A percentile compares a stretch with the other conserved stretches of the same genome.
phyloP scores from a whole-genome alignment of 2,113 vertebrate genomes.

The Microcebus jonahi region DNA sequence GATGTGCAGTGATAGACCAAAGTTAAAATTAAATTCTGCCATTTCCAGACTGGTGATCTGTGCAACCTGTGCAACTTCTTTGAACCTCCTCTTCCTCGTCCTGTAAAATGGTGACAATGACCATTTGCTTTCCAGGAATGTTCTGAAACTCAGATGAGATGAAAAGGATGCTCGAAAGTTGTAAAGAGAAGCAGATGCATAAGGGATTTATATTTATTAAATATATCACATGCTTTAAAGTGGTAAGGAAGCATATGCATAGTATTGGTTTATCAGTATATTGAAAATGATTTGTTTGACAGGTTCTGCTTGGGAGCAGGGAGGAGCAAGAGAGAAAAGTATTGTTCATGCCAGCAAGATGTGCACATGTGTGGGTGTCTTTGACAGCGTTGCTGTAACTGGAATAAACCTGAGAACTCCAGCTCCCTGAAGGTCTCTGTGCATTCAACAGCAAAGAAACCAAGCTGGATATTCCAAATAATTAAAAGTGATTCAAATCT shows the following conservation, averaged over 20 bases:
- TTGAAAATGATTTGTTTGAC: background rate
- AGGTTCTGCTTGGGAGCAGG: background rate
- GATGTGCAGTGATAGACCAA: background rate
- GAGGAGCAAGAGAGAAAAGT: background rate
- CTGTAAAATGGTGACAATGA: background rate
- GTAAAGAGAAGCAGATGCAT: background rate
- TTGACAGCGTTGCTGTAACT: background rate
- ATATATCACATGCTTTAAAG: background rate
- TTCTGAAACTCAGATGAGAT: background rate
- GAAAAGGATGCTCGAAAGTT: background rate
- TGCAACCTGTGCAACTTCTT: background rate
- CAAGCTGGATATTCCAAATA: background rate
- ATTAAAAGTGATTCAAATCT: background rate
- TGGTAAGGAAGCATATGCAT: background rate
- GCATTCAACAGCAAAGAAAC: background rate
- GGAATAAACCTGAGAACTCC: background rate
- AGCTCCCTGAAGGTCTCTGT: background rate
- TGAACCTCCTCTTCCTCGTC: background rate
- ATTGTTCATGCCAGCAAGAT: background rate
- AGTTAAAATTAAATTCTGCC: background rate
- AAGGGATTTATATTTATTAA: background rate
- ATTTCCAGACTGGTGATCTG: no score
- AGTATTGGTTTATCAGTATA: background rate
- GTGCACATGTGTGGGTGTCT: no score
- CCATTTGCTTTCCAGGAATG: background rate